phyloP scores from a whole-genome alignment of 2,888 invertebrate species.

The Amblyjoppa fuscipennis region DNA sequence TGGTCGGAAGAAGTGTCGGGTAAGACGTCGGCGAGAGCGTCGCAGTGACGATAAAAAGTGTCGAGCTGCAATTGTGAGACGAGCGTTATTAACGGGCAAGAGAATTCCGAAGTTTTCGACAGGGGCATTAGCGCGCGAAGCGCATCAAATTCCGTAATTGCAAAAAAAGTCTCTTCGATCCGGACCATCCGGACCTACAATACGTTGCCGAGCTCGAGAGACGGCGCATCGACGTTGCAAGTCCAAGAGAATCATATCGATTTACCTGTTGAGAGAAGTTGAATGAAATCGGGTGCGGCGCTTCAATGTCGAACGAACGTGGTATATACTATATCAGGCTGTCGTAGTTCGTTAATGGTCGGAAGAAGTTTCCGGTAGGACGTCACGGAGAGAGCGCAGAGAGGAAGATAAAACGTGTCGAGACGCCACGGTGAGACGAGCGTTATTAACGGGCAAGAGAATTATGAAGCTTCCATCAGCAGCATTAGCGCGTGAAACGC shows the following conservation, averaged over 20 bases:
- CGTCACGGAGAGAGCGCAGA: not conserved
- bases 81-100: not conserved
- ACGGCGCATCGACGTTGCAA: not conserved
- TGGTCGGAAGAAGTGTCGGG: not conserved
- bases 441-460: not conserved
- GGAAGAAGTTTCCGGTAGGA: not conserved
- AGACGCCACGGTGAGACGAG: not conserved
- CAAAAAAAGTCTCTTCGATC: too few relatives aligned
- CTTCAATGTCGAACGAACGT: not conserved
- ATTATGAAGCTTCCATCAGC: not conserved
- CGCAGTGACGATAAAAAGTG: not conserved
- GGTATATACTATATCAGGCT: too few relatives aligned
- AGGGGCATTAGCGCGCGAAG: too few relatives aligned
- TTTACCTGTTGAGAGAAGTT: not conserved
- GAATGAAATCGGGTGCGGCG: not conserved
- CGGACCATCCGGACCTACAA: too few relatives aligned
- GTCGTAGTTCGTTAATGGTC: constrained; percentile 1
- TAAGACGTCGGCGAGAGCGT: too few relatives aligned
- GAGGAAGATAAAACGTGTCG: not conserved
- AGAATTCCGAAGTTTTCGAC: not conserved
- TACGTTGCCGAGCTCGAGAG: not conserved
- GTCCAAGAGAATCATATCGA: not conserved
- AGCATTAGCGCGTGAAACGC: too few relatives aligned
- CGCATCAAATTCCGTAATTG: too few relatives aligned
- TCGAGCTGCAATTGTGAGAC: not conserved